Percentiles rank a stretch among this genome's conserved stretches.
These are phyloP conservation scores for Drosophila repleta DNA, from an alignment of 1,140 invertebrate genomes.

Conservation along the genomic window DNA sequence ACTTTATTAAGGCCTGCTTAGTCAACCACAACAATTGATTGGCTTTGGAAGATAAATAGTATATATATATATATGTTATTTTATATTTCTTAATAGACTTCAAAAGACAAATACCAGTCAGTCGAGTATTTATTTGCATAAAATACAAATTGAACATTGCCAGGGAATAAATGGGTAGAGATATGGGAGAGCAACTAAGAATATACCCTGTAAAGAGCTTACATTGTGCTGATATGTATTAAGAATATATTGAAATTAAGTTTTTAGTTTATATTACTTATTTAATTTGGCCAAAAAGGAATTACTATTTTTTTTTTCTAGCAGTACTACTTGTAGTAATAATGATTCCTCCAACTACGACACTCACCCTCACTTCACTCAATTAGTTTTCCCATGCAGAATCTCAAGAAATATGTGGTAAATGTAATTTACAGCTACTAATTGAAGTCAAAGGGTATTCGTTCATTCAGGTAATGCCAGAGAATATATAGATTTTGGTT, in stretches of 20 bases:
- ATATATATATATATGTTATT: too few species aligned
- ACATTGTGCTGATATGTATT: too few species aligned
- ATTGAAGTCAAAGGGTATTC: constrained; percentile 5
- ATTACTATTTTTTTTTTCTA: too few species aligned
- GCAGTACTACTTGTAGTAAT: too few species aligned
- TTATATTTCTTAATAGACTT: too few species aligned
- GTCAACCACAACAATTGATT: neutral
- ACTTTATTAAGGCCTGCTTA: neutral
- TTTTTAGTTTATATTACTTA: too few species aligned
- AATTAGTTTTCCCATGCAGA: too few species aligned
- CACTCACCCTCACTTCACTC: too few species aligned
- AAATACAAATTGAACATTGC: neutral
- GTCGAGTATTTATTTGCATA: neutral
- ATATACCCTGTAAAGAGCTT: neutral
- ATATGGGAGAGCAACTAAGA: neutral
- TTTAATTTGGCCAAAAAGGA: too few species aligned
- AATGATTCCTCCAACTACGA: too few species aligned
- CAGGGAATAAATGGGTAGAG: neutral
- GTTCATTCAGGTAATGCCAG: neutral
- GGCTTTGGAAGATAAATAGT: neutral
- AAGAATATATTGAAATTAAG: too few species aligned
- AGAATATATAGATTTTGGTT: neutral
- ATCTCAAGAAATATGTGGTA: neutral
- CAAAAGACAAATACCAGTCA: too few species aligned
- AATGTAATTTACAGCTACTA: neutral